Percentiles rank a stretch among this genome's conserved stretches.
Evolutionary conservation across 2,888 invertebrate species (phyloP).

Genomic region (Idaea biselata): DNA sequence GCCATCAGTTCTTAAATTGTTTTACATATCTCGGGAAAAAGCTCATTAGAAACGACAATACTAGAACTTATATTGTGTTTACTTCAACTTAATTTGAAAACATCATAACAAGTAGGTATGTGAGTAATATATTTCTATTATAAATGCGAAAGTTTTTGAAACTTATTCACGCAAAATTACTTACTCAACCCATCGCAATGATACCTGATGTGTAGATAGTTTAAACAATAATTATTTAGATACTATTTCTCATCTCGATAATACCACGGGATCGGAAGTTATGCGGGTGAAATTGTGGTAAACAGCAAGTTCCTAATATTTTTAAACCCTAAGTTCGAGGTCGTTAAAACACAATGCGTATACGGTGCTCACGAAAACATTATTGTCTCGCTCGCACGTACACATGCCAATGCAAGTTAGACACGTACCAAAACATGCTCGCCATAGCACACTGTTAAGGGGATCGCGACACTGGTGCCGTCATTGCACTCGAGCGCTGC

Average conservation of each 20-base stretch:
- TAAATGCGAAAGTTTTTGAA: too few species aligned
- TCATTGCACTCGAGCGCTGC: conserved; percentile 33
- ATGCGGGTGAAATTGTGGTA: background rate
- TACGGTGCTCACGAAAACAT: background rate
- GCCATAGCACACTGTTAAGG: conserved; percentile 68
- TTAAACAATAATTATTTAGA: background rate
- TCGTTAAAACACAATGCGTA: conserved; percentile 42
- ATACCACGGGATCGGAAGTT: background rate
- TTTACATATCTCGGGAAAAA: too few species aligned
- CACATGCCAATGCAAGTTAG: conserved; percentile 51
- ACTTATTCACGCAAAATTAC: too few species aligned
- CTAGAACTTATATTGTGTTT: too few species aligned
- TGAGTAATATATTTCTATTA: too few species aligned
- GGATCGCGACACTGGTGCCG: conserved; percentile 41
- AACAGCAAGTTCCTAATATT: background rate
- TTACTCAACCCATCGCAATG: too few species aligned
- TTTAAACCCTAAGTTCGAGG: background rate
- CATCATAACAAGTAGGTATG: too few species aligned
- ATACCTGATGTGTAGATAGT: too few species aligned
- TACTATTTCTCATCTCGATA: too few species aligned
- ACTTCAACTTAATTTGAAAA: too few species aligned
- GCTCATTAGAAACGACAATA: too few species aligned
- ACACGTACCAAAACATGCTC: conserved; percentile 71
- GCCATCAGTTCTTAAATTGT: too few species aligned
- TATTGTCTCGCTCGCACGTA: conserved; percentile 11